Evolutionary conservation across 1,140 invertebrate genomes (phyloP).

Genomic region (Leptopilina boulardi): DNA sequence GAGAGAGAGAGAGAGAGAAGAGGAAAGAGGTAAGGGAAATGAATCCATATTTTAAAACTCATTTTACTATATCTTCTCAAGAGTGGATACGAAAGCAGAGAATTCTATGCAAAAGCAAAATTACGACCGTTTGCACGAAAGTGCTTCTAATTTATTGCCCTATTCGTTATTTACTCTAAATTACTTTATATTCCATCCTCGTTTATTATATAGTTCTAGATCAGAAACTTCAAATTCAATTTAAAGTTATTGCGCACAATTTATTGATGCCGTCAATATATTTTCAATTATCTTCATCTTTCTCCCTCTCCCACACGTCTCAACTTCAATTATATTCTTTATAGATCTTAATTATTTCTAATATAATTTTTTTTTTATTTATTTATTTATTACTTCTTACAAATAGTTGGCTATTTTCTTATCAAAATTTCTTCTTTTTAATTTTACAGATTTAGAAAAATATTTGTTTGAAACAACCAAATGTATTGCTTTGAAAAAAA

Average conservation of each 20-base stretch:
- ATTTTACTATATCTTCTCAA: conserved; percentile 8
- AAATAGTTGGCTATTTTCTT: no score
- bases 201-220: conserved; percentile 17
- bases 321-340: no score
- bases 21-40: conserved; percentile 25
- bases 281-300: not conserved
- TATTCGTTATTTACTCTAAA: conserved; percentile 18
- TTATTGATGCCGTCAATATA: not conserved
- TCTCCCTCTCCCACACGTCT: no score
- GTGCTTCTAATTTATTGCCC: conserved; percentile 13
- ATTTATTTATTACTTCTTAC: no score
- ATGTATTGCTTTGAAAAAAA: no score
- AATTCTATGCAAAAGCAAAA: conserved; percentile 10
- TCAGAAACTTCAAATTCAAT: conserved; percentile 14
- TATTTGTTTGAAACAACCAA: no score
- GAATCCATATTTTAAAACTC: conserved; percentile 17
- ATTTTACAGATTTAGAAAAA: no score
- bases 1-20: conserved; percentile 34
- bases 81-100: conserved; percentile 10
- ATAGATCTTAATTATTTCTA: not conserved
- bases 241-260: not conserved
- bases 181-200: conserved; percentile 17
- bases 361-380: not conserved
- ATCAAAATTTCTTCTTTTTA: no score
- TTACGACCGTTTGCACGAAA: conserved; percentile 16